Percentiles rank a stretch among this genome's conserved stretches.
Evolutionary conservation across 2,888 invertebrate species (phyloP).

Genomic region (Conomelus anceps): DNA sequence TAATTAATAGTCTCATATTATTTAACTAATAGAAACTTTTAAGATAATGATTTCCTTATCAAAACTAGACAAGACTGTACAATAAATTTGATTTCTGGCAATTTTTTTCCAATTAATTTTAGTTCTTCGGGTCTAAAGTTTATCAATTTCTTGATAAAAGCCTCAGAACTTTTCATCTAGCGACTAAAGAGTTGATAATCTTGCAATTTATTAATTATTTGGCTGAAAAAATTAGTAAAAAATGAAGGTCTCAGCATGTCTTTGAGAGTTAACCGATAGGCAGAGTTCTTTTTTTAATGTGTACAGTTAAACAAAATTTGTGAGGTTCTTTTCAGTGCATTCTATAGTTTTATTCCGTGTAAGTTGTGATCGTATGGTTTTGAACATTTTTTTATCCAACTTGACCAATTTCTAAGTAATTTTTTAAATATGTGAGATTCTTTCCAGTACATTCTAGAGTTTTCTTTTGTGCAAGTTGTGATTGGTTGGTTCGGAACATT

Average conservation of each 20-base stretch:
- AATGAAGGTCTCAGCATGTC: not conserved
- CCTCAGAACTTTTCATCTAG: not conserved
- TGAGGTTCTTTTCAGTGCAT: too few species aligned
- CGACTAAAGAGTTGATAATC: not conserved
- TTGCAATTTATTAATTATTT: not conserved
- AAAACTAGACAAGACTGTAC: not conserved
- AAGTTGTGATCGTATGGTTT: too few species aligned
- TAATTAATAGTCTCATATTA: too few species aligned
- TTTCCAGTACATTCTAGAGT: too few species aligned
- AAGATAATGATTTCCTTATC: not conserved
- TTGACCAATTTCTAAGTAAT: too few species aligned
- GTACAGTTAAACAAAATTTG: too few species aligned
- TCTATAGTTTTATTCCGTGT: too few species aligned
- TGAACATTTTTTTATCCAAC: too few species aligned
- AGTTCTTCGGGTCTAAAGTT: not conserved
- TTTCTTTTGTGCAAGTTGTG: too few species aligned
- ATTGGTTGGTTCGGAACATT: too few species aligned
- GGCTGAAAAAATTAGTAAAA: not conserved
- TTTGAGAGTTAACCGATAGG: not conserved
- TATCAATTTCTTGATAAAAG: not conserved
- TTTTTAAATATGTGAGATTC: too few species aligned
- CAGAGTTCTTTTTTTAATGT: not conserved
- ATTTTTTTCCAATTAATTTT: not conserved
- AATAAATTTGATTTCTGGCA: not conserved
- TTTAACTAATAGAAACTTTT: not conserved